phyloP scores from a whole-genome alignment of 2,797 vertebrate species.

The Fistularia commersonii region DNA sequence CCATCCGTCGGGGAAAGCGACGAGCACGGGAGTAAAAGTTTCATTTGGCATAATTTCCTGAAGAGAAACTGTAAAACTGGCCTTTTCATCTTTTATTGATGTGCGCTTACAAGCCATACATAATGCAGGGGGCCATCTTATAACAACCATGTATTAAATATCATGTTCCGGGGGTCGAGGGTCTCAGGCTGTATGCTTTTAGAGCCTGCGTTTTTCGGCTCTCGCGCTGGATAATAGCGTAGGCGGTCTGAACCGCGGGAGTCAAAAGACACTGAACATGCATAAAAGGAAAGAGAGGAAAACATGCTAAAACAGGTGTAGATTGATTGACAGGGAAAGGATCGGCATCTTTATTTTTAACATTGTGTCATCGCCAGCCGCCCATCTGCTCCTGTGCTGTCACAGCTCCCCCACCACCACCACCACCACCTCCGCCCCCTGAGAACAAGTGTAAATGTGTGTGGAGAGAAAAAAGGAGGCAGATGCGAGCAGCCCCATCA shows the following conservation, averaged over 20 bases:
- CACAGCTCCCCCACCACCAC: too few species aligned
- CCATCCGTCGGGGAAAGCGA: slow-evolving; percentile 33
- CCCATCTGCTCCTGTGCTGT: slow-evolving; percentile 81
- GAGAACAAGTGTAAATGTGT: slow-evolving; percentile 55
- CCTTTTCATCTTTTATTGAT: slow-evolving; percentile 72
- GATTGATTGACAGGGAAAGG: slow-evolving; percentile 64
- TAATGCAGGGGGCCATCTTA: slow-evolving; percentile 59
- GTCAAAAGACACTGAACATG: too few species aligned
- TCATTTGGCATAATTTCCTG: slow-evolving; percentile 61
- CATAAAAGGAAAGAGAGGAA: not conserved
- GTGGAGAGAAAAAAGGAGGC: slow-evolving; percentile 12
- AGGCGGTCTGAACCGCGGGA: too few species aligned
- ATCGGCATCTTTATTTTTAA: slow-evolving; percentile 77
- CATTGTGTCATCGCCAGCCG: slow-evolving; percentile 73
- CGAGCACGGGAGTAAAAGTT: slow-evolving; percentile 47
- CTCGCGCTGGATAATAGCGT: slow-evolving; percentile 2
- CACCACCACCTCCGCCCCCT: too few species aligned
- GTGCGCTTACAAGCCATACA: slow-evolving; percentile 65
- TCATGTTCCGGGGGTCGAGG: slow-evolving; percentile 46
- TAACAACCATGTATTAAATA: slow-evolving; percentile 72
- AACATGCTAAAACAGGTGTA: not conserved
- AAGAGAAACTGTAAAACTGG: slow-evolving; percentile 61
- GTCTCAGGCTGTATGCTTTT: slow-evolving; percentile 25
- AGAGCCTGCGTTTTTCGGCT: slow-evolving; percentile 2
- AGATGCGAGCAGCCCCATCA: slow-evolving; percentile 62